These are phyloP conservation scores for Cassiopea xamachana DNA, from an alignment of 30 jellyfish, hydroid and myxozoan genomes.

Conservation along the genomic window DNA sequence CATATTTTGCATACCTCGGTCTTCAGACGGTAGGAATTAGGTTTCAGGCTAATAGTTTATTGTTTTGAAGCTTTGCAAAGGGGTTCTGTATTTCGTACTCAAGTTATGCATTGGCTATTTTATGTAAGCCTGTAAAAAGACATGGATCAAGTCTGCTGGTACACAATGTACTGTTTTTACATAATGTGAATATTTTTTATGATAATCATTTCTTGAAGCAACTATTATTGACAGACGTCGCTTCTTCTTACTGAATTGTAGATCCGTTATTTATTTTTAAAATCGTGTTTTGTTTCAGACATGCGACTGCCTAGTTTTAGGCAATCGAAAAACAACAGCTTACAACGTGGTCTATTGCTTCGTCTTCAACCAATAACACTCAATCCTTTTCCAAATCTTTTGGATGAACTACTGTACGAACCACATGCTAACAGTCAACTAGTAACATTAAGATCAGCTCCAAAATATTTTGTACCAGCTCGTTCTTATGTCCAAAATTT, in stretches of 20 bases:
- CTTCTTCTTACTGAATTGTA: neutral
- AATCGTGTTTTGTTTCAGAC: conserved; percentile 53
- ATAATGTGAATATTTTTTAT: too few relatives aligned
- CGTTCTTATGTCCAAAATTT: conserved; percentile 64
- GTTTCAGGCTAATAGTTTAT: too few relatives aligned
- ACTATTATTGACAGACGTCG: too few relatives aligned
- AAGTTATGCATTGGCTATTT: too few relatives aligned
- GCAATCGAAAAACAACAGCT: conserved; percentile 44
- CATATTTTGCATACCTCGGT: too few relatives aligned
- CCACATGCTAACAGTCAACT: conserved; percentile 75
- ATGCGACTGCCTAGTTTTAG: conserved; percentile 72
- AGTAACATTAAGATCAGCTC: conserved; percentile 75
- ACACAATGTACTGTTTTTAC: too few relatives aligned
- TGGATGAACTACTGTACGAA: conserved; percentile 81
- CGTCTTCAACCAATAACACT: conserved; percentile 74
- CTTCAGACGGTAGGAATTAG: too few relatives aligned
- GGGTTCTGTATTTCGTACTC: too few relatives aligned
- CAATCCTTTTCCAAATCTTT: conserved; percentile 80
- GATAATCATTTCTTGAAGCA: too few relatives aligned
- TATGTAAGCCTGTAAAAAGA: too few relatives aligned
- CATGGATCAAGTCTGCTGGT: too few relatives aligned
- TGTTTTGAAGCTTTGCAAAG: too few relatives aligned
- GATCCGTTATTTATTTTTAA: neutral
- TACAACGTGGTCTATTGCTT: conserved; percentile 57
- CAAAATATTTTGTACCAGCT: conserved; percentile 86